Conservation (phyloP, 2,888 invertebrate species). For the Ennomos erosarius region DNA sequence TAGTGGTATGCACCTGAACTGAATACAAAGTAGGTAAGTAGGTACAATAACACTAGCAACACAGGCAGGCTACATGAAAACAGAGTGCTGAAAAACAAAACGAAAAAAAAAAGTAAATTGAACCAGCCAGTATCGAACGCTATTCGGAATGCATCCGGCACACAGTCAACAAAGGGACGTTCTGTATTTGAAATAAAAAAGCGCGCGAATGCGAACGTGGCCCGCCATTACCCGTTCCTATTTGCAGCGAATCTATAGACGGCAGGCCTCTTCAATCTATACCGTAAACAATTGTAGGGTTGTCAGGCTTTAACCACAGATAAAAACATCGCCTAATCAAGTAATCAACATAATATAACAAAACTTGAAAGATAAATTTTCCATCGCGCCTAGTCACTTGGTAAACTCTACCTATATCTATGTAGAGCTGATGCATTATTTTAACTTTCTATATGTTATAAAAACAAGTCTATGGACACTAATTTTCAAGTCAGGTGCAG, state of each 20-base stretch:
- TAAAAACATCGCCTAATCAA: no score
- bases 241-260: constrained; percentile 76
- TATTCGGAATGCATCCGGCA: constrained; percentile 75
- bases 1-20: no score
- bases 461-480: no score
- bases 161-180: constrained; percentile 81
- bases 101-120: constrained; percentile 58
- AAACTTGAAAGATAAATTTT: no score
- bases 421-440: no score
- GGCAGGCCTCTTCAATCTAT: constrained; percentile 79
- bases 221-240: constrained; percentile 80
- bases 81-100: constrained; percentile 60
- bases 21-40: no score
- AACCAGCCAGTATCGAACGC: constrained; percentile 71
- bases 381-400: no score
- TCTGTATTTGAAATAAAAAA: constrained; percentile 74
- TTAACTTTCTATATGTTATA: no score
- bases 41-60: constrained; percentile 47
- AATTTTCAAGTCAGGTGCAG: no score
- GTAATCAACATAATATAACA: no score
- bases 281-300: constrained; percentile 75
- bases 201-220: constrained; percentile 77
- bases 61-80: constrained; percentile 52
- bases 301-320: constrained; percentile 42
- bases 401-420: no score